Evolutionary conservation across 2,113 vertebrate species (phyloP).

Genomic region (Mesembrinibis cayennensis): DNA sequence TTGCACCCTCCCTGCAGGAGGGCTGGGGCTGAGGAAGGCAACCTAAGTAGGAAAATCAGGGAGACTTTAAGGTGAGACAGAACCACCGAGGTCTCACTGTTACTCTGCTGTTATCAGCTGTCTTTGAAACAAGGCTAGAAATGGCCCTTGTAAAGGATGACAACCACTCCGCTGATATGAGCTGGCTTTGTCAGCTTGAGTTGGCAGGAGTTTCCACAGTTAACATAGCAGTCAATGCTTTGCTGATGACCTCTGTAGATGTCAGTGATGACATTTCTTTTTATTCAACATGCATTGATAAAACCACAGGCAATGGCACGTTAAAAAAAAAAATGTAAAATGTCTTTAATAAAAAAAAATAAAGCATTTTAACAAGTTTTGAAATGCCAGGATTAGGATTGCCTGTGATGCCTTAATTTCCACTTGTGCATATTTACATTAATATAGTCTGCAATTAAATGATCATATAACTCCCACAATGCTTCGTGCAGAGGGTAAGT

Average conservation of each 20-base stretch:
- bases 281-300: neutral
- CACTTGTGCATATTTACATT: neutral
- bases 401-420: neutral
- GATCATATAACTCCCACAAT: neutral
- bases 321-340: neutral
- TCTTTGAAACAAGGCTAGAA: neutral
- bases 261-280: neutral
- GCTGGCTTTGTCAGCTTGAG: neutral
- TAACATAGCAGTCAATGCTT: neutral
- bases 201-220: neutral
- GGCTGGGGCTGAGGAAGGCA: neutral
- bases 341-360: neutral
- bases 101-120: neutral
- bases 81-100: neutral
- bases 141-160: neutral
- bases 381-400: neutral
- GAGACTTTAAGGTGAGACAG: neutral
- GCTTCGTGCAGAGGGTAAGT: neutral
- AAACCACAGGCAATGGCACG: neutral
- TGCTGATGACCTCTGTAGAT: neutral
- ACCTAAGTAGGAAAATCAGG: neutral
- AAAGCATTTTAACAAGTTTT: neutral
- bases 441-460: neutral
- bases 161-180: neutral
- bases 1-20: neutral